Conservation (phyloP, 2,113 vertebrate genomes). For the Sialia sialis region DNA sequence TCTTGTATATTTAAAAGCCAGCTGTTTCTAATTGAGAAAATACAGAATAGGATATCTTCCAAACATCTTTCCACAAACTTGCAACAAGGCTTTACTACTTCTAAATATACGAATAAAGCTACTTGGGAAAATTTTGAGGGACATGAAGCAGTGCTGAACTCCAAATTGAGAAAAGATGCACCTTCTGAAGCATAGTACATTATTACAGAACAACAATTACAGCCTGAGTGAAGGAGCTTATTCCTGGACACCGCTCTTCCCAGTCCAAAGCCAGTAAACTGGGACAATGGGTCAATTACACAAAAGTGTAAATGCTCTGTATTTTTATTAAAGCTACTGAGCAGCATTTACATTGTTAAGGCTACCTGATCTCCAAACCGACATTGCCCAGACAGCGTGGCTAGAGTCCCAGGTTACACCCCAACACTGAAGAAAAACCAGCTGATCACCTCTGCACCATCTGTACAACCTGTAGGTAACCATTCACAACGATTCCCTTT, state of each 20-base stretch:
- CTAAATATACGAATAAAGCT: neutral
- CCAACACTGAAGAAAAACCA: neutral
- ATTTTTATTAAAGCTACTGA: neutral
- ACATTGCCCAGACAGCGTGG: neutral
- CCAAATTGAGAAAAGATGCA: neutral
- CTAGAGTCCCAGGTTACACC: neutral
- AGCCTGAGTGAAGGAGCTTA: neutral
- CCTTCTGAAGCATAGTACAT: neutral
- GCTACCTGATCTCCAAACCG: neutral
- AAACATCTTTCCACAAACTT: constrained; percentile 1
- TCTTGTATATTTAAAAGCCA: neutral
- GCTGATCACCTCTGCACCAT: neutral
- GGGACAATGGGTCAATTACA: neutral
- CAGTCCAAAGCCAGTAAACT: neutral
- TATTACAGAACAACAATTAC: neutral
- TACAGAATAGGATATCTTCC: constrained; percentile 3
- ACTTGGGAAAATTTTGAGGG: neutral
- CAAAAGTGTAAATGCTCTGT: neutral
- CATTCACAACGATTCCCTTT: neutral
- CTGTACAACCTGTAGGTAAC: neutral
- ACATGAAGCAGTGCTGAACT: neutral
- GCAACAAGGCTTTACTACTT: neutral
- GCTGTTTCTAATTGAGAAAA: constrained; percentile 39
- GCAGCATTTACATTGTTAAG: neutral
- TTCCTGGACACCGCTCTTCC: neutral